phyloP scores from a whole-genome alignment of 2,888 invertebrate genomes.

The Eilema caniola region DNA sequence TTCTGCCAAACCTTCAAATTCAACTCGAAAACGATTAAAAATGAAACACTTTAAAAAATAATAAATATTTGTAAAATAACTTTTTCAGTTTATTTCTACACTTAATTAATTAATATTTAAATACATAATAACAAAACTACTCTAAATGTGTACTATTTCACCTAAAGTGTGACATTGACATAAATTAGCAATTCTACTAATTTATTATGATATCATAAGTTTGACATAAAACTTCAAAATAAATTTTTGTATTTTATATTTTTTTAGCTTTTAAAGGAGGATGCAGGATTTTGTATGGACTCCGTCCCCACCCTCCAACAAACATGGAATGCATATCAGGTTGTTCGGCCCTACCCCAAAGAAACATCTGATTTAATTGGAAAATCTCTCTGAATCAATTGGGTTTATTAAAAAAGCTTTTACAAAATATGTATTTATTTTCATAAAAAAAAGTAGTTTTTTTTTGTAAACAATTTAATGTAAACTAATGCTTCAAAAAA shows the following conservation, averaged over 20 bases:
- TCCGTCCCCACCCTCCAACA: no score
- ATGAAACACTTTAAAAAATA: background rate
- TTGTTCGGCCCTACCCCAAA: no score
- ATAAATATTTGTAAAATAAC: background rate
- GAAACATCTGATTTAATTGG: no score
- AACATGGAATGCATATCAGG: no score
- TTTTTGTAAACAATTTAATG: no score
- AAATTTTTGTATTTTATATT: background rate
- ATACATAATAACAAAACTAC: background rate
- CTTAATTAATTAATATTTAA: background rate
- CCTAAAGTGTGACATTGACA: background rate
- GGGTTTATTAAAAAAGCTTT: no score
- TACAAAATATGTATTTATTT: no score
- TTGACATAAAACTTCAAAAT: background rate
- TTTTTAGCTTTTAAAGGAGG: background rate
- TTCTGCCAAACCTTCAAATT: background rate
- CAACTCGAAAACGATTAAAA: background rate
- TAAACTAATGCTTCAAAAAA: no score
- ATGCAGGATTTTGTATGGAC: no score
- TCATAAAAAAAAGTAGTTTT: no score
- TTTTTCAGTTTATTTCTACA: background rate
- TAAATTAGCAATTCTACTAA: conserved; percentile 3
- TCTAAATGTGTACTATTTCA: conserved; percentile 3
- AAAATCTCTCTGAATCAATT: no score
- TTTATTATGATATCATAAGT: background rate